Evolutionary conservation across 2,113 vertebrate genomes (phyloP).

Genomic region (Melanerpes aurifrons): DNA sequence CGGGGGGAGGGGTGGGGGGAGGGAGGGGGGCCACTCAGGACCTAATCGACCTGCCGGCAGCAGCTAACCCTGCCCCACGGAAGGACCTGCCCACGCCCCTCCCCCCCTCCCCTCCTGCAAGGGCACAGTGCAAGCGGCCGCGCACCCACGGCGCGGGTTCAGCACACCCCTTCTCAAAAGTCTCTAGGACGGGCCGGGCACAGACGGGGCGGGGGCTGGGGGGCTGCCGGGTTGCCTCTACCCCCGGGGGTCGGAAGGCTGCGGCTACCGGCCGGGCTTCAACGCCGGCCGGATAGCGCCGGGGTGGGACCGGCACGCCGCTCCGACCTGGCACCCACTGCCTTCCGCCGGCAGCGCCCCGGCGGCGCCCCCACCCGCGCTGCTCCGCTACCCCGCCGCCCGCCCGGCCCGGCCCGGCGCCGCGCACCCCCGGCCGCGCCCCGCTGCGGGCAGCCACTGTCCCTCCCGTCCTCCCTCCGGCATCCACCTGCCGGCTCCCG

Average conservation of each 20-base stretch:
- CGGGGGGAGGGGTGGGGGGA: not conserved
- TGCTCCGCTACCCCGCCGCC: not conserved
- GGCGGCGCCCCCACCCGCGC: not conserved
- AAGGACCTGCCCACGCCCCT: not conserved
- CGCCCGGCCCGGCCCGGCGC: not conserved
- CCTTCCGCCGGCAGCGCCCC: slow-evolving; percentile 62
- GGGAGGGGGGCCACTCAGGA: not conserved
- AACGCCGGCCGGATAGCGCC: slow-evolving; percentile 71
- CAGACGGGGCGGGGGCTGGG: not conserved
- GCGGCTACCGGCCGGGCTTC: slow-evolving; percentile 4
- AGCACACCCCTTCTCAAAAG: too few species aligned
- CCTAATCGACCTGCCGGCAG: not conserved
- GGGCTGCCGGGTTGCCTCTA: not conserved
- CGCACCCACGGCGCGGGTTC: not conserved
- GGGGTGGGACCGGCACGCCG: slow-evolving; percentile 74
- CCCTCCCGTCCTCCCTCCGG: not conserved
- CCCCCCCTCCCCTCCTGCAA: too few species aligned
- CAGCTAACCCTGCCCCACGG: not conserved
- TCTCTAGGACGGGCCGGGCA: not conserved
- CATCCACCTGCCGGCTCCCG: not conserved
- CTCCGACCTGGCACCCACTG: slow-evolving; percentile 65
- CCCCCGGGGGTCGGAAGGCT: not conserved
- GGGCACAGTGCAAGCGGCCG: not conserved
- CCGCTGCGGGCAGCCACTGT: not conserved
- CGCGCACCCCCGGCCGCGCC: not conserved